Conservation (phyloP, 1,140 invertebrate genomes). For the Campodea augens region DNA sequence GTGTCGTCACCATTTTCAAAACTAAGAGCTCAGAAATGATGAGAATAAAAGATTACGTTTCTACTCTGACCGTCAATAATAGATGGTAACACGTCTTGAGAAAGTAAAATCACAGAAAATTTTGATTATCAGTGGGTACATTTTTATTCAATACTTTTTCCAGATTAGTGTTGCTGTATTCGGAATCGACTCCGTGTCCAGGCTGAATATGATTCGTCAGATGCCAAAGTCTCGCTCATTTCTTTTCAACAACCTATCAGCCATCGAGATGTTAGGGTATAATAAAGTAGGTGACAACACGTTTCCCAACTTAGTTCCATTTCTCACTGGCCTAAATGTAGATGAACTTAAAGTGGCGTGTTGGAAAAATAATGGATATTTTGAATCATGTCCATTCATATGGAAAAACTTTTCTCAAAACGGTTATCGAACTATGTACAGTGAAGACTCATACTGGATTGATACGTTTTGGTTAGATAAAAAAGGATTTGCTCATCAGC, state of each 20-base stretch:
- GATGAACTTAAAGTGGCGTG: slow-evolving; percentile 38
- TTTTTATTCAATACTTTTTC: not conserved
- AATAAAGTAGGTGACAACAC: slow-evolving; percentile 53
- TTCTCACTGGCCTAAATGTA: slow-evolving; percentile 41
- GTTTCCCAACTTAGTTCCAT: slow-evolving; percentile 56
- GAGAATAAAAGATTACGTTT: too few relatives aligned
- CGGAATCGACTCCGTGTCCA: slow-evolving; percentile 27
- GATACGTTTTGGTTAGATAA: slow-evolving; percentile 65
- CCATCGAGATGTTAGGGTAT: slow-evolving; percentile 19
- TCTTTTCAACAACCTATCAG: slow-evolving; percentile 16
- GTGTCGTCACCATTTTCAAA: too few relatives aligned
- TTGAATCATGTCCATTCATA: slow-evolving; percentile 52
- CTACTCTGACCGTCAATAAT: too few relatives aligned
- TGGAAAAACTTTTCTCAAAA: slow-evolving; percentile 52
- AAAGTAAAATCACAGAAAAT: too few relatives aligned
- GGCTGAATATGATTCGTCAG: slow-evolving; percentile 25
- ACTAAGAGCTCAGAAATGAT: too few relatives aligned
- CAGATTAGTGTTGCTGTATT: slow-evolving; percentile 21
- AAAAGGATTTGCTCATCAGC: slow-evolving; percentile 50
- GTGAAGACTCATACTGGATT: slow-evolving; percentile 52
- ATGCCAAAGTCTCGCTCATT: slow-evolving; percentile 21
- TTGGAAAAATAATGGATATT: slow-evolving; percentile 24
- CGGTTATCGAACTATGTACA: slow-evolving; percentile 56
- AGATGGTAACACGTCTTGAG: too few relatives aligned
- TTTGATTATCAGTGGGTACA: not conserved